Evolutionary conservation across 2,888 invertebrate genomes (phyloP).

Genomic region (Oxytorus armatus): DNA sequence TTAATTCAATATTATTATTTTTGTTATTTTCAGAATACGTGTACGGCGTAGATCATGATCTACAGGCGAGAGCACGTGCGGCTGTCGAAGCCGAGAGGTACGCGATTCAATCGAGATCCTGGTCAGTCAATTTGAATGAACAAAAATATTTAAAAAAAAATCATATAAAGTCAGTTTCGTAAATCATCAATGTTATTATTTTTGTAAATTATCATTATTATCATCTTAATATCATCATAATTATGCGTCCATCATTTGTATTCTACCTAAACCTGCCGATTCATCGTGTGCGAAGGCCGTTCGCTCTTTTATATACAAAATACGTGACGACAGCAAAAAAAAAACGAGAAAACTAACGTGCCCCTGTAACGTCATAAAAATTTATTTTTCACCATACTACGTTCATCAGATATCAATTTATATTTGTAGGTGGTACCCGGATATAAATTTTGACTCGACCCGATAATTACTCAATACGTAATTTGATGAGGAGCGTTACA

Average conservation of each 20-base stretch:
- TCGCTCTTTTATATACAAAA: not conserved
- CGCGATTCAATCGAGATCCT: slow-evolving; percentile 76
- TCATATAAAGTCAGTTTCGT: not conserved
- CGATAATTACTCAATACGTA: not conserved
- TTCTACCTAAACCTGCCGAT: not conserved
- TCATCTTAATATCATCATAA: not conserved
- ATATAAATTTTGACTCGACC: not conserved
- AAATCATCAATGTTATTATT: not conserved
- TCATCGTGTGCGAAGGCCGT: slow-evolving; percentile 16
- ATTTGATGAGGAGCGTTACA: not conserved
- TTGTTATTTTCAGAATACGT: slow-evolving; percentile 79
- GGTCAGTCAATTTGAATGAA: slow-evolving; percentile 72
- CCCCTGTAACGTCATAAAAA: slow-evolving; percentile 10
- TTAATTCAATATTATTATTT: slow-evolving; percentile 1
- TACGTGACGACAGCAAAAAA: not conserved
- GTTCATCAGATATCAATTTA: not conserved
- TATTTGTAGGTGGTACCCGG: not conserved
- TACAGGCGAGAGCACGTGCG: slow-evolving; percentile 82
- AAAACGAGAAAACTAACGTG: too few species aligned
- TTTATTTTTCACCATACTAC: not conserved
- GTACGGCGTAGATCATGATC: slow-evolving; percentile 81
- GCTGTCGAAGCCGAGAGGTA: slow-evolving; percentile 82
- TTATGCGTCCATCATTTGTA: not conserved
- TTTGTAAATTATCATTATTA: not conserved
- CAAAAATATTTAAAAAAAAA: slow-evolving; percentile 7